Evolutionary conservation across 2,113 vertebrate species (phyloP).

Genomic region (Rousettus leschenaultii): DNA sequence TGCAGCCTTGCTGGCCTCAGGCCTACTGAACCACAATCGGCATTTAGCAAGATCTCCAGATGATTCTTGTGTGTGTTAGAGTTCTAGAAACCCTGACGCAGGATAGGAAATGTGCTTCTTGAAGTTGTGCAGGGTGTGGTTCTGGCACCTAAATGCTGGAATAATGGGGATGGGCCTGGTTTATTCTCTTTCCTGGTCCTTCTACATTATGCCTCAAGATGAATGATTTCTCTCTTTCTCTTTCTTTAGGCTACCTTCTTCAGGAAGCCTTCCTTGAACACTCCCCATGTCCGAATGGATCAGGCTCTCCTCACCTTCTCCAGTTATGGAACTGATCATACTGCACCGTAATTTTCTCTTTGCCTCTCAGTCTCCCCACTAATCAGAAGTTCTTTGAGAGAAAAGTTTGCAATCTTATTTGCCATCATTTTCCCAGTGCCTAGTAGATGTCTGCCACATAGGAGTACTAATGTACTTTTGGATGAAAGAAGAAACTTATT

Average conservation of each 20-base stretch:
- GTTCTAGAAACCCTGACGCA: background rate
- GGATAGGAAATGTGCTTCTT: background rate
- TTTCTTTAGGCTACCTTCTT: background rate
- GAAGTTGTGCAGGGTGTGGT: background rate
- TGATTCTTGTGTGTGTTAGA: background rate
- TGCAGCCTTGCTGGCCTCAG: background rate
- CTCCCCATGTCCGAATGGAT: background rate
- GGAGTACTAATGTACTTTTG: background rate
- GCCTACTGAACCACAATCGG: background rate
- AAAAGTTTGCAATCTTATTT: background rate
- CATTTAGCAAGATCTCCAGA: background rate
- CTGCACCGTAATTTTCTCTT: background rate
- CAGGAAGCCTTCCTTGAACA: background rate
- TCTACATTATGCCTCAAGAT: background rate
- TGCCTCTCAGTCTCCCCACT: background rate
- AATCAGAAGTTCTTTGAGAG: background rate
- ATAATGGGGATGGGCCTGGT: background rate
- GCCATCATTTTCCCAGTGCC: background rate
- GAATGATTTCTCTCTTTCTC: background rate
- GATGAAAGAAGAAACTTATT: background rate
- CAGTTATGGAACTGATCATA: background rate
- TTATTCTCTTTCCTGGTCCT: background rate
- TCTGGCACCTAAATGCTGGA: background rate
- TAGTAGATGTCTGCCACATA: background rate
- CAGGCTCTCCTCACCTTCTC: background rate